These are phyloP conservation scores for Pachydiplax longipennis DNA, from an alignment of 2,888 invertebrate species.

Conservation along the genomic window DNA sequence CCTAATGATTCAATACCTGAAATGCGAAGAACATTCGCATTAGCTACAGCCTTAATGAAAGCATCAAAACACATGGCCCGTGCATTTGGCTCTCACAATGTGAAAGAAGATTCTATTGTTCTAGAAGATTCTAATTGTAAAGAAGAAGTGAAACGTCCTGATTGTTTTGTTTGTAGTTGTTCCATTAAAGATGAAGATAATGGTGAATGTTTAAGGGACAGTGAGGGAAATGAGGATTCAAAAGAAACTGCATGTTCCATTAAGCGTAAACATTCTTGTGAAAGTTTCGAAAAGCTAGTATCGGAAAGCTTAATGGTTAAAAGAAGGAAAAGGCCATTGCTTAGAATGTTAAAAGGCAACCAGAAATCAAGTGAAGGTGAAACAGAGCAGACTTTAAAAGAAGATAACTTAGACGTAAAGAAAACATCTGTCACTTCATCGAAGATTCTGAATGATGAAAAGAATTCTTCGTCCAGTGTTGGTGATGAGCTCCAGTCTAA, in stretches of 20 bases:
- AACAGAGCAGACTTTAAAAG: no score
- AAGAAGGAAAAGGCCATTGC: neutral
- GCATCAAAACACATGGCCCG: neutral
- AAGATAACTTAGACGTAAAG: neutral
- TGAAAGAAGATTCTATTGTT: no score
- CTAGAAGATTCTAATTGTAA: no score
- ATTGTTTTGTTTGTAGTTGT: neutral
- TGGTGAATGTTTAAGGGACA: neutral
- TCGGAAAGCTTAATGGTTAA: no score
- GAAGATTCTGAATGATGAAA: neutral
- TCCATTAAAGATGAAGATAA: neutral
- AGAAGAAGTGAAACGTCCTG: neutral
- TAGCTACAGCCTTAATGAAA: neutral
- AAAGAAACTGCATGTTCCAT: neutral
- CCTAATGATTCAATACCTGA: neutral
- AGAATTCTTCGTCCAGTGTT: neutral
- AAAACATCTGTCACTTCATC: neutral
- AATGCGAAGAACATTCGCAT: constrained; percentile 5
- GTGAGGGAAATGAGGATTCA: neutral
- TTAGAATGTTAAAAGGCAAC: neutral
- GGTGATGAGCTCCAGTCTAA: neutral
- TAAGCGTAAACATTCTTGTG: no score
- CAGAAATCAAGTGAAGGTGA: neutral
- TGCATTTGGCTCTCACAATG: neutral
- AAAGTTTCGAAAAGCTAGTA: no score